Evolutionary conservation across 2,888 invertebrate species (phyloP), one percentile per base, ranked within the genome.

Genomic region (Imbricaverruca yamaguchii): DNA sequence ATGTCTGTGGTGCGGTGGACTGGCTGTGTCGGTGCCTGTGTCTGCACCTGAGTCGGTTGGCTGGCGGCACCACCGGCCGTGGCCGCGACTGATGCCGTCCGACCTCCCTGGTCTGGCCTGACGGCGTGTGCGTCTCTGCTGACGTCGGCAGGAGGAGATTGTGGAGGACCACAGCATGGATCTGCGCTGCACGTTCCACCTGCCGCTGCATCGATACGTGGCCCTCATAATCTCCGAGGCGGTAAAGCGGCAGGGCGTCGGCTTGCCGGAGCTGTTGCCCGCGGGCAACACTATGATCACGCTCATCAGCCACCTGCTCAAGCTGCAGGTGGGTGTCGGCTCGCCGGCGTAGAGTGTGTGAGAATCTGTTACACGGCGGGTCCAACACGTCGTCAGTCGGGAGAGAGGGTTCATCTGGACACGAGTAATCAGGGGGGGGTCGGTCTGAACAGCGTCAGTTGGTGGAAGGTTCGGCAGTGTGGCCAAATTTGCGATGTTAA

Each of bases 121-220:
- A 59, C 15, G 11, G 56, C 25, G 13, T 57, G 18, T 21, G 65
- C 6, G 12, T 67, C 39, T 39, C 53, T 61, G 67, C 56, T 67
- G 55, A 18, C 21, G 69, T 25, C 18, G 21, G n/a, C 56, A 81
- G 80, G 80, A 80, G 81, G 80, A 67, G 80, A 65, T 78, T 1
- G 67, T 82, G 78, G 74, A 74, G 55, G 80, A 80, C 74, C 53
- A 56, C 59, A 59, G 56, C 10, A 55, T 57, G 74, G 65, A 79
- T 81, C 69, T 80, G 82, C 82, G 85, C 82, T 83, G 82, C 83
- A 96, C 97, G 80, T 98, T 98, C 90, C 98, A 98, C 89, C 91
- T 97, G 86, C 98, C 98, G 39, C 91, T 98, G 85, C 98, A 98
- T 90, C 94, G 98, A 81, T 97, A 97, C 89, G 91, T 96, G 87